phyloP scores from a whole-genome alignment of 2,888 invertebrate genomes.

The Drosophila birchii region DNA sequence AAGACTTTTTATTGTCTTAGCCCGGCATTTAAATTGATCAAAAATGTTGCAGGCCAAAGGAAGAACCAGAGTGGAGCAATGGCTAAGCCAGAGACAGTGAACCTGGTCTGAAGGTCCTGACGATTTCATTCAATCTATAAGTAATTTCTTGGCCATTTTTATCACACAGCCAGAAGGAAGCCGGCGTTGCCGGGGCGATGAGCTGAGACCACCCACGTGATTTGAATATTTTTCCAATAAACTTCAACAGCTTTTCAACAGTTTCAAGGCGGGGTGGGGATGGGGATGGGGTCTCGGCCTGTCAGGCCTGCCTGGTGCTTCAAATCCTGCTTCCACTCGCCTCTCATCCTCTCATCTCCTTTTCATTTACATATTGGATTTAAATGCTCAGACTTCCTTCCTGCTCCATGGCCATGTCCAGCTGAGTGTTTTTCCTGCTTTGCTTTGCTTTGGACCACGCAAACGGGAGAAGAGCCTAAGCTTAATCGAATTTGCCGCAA shows the following conservation, averaged over 20 bases:
- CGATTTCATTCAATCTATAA: slow-evolving; percentile 79
- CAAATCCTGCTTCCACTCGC: slow-evolving; percentile 8
- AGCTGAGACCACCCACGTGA: slow-evolving; percentile 79
- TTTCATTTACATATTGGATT: slow-evolving; percentile 78
- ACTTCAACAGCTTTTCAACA: slow-evolving; percentile 80
- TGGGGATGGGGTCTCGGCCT: slow-evolving; percentile 6
- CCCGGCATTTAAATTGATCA: slow-evolving; percentile 76
- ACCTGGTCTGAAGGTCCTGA: slow-evolving; percentile 37
- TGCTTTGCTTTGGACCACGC: slow-evolving; percentile 22
- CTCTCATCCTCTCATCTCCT: slow-evolving; percentile 15
- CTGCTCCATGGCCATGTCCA: slow-evolving; percentile 51
- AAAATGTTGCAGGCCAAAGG: slow-evolving; percentile 56
- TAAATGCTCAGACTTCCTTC: slow-evolving; percentile 72
- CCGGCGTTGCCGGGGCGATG: slow-evolving; percentile 52
- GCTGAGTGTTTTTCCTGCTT: slow-evolving; percentile 73
- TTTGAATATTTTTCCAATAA: slow-evolving; percentile 82
- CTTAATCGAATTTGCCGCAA: slow-evolving; percentile 81
- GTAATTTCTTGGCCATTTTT: slow-evolving; percentile 77
- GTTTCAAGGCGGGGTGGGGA: slow-evolving; percentile 34
- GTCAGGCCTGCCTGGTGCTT: slow-evolving; percentile 10
- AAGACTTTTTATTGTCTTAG: slow-evolving; percentile 75
- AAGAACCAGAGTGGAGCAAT: slow-evolving; percentile 17
- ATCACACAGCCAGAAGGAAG: slow-evolving; percentile 57
- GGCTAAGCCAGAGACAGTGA: slow-evolving; percentile 12
- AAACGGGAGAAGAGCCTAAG: slow-evolving; percentile 57